Conservation (phyloP, 2,113 vertebrate species). For the Lipotes vexillifer region DNA sequence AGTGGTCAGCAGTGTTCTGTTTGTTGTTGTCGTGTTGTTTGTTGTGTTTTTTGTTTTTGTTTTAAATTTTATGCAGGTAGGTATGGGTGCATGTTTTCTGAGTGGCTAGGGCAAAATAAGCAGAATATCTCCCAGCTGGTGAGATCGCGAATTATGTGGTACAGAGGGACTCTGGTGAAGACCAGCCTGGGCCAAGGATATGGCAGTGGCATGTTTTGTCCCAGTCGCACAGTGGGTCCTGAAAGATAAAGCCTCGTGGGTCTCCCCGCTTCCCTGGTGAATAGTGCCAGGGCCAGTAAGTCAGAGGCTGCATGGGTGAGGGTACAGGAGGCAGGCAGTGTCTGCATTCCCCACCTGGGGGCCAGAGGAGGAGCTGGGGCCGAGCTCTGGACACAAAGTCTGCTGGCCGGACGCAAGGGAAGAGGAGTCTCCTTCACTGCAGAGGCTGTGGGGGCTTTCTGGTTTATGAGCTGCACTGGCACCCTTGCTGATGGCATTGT, state of each 20-base stretch:
- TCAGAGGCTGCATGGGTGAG: not conserved
- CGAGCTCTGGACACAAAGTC: not conserved
- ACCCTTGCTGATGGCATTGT: not conserved
- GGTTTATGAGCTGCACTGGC: not conserved
- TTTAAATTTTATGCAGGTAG: not conserved
- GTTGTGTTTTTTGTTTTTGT: not conserved
- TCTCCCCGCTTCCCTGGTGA: not conserved
- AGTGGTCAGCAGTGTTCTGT: not conserved
- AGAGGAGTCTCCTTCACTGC: not conserved
- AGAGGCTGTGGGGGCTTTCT: not conserved
- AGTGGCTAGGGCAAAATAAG: not conserved
- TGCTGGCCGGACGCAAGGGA: not conserved
- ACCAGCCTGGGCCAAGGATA: not conserved
- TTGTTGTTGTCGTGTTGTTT: not conserved
- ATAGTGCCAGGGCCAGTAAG: not conserved
- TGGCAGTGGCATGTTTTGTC: fast-evolving
- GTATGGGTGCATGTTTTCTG: not conserved
- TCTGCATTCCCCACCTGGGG: not conserved
- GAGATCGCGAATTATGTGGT: not conserved
- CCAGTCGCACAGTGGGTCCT: not conserved
- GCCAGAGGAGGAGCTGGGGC: not conserved
- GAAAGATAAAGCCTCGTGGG: not conserved
- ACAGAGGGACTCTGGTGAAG: not conserved
- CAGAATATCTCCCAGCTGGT: not conserved
- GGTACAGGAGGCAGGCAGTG: not conserved